Base-by-base conservation (phyloP, 2,113 vertebrate species). In the Heterocephalus glaber region DNA sequence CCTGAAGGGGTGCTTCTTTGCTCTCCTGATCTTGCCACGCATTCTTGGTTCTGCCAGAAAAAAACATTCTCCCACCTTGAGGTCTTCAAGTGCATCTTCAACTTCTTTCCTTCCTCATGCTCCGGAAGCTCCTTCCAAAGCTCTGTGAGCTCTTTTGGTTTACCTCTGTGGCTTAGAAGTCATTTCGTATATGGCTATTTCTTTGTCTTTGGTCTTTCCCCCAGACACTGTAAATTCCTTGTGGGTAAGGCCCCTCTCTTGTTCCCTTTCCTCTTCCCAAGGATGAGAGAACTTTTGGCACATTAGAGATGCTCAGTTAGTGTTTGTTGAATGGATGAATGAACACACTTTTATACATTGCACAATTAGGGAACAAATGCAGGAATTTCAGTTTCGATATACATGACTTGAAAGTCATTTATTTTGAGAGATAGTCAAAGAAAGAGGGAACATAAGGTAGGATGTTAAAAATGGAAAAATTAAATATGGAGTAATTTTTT, bases 141-240 rank as follows among this genome's bases (percentile, higher is more conserved):
- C 20, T 58, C 33, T 2, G 0, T 28, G 2, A 2, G 14, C 24
- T 20, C 3, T 24, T 13, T 19, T 54, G 44, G 10, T 28, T 68
- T n/a, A 22, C 33, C 85, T 91, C 88, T 70, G 33, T n/a, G 41
- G 17, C 76, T 88, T 9, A 22, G 56, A 81, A 54, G 24, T 41
- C 24, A 35, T 11, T 28, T 54, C 30, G 10, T 11, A 3, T 7
- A 61, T 24, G 9, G 28, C 14, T 49, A 2, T 13, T 74, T 84
- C 13, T 35, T 41, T 41, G 60, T 24, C 80, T 13, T 58, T 38
- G 10, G 2, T 81, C 76, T 92, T 66, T 92, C 52, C 20, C 49
- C 58, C 82, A 79, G 68, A 81, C 65, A 60, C 54, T 94, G 79
- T 93, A 93, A 96, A 94, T 97, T 96, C 86, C n/a, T 96, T 90